Percentiles rank a stretch among this genome's conserved stretches.
These are phyloP conservation scores for Oplegnathus fasciatus DNA, from an alignment of 2,113 vertebrate genomes.

Conservation along the genomic window DNA sequence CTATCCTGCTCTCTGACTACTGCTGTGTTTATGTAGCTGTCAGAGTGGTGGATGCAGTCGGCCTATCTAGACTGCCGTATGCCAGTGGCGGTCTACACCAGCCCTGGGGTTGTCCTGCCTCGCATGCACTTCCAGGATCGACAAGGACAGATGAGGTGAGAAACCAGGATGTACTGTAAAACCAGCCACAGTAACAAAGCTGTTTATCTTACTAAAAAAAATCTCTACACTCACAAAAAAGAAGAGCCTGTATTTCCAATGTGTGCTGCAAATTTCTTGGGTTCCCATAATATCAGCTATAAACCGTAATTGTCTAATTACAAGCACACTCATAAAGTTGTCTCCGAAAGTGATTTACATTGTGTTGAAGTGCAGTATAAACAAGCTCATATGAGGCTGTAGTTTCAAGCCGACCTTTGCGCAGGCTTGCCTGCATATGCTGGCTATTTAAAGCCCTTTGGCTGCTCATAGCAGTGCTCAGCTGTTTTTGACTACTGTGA, in stretches of 20 bases:
- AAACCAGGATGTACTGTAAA: neutral
- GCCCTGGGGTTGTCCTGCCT: slow-evolving; percentile 92
- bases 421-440: slow-evolving; percentile 77
- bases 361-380: slow-evolving; percentile 41
- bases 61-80: slow-evolving; percentile 96
- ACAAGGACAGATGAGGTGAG: slow-evolving; percentile 98
- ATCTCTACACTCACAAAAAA: neutral
- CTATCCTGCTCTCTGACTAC: neutral
- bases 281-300: neutral
- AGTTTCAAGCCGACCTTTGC: slow-evolving; percentile 82
- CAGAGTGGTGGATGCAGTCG: slow-evolving; percentile 97
- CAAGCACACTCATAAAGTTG: neutral
- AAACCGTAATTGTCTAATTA: neutral
- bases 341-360: slow-evolving; percentile 42
- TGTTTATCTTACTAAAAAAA: neutral
- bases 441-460: slow-evolving; percentile 79
- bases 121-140: slow-evolving; percentile 93
- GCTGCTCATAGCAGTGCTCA: slow-evolving; percentile 63
- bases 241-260: neutral
- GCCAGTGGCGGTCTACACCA: slow-evolving; percentile 94
- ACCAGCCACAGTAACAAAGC: slow-evolving; percentile 1
- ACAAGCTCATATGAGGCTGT: slow-evolving; percentile 43
- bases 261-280: neutral
- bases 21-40: slow-evolving; percentile 84
- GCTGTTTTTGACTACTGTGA: slow-evolving; percentile 76